Conservation (phyloP, 1,140 invertebrate genomes). For the Aphelenchoides besseyi region DNA sequence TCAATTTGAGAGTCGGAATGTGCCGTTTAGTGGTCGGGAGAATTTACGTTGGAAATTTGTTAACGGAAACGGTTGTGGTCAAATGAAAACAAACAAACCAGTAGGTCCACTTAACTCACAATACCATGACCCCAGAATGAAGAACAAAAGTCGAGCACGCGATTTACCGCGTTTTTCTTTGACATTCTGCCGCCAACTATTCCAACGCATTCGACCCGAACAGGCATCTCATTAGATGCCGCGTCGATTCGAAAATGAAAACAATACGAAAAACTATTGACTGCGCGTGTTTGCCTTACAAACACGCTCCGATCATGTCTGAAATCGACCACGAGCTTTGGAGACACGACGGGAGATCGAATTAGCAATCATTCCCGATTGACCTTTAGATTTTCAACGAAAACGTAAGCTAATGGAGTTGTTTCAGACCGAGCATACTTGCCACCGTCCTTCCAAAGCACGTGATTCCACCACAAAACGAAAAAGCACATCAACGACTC, state of each 20-base stretch:
- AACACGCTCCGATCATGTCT: background rate
- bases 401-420: background rate
- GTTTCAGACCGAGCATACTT: conserved; percentile 32
- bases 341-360: background rate
- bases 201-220: background rate
- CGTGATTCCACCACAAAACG: conserved; percentile 31
- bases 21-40: too few species aligned
- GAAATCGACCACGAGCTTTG: too few species aligned
- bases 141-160: background rate
- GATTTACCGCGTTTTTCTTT: background rate
- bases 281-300: background rate
- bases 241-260: background rate
- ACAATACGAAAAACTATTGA: background rate
- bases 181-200: background rate
- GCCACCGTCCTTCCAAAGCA: conserved; percentile 34
- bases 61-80: too few species aligned
- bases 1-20: too few species aligned
- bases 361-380: background rate
- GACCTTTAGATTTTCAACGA: background rate
- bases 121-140: background rate
- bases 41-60: too few species aligned
- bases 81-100: background rate
- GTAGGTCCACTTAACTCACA: background rate
- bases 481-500: conserved; percentile 15
- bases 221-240: background rate